These are phyloP conservation scores for Malacoraja senta DNA, from an alignment of 2,797 vertebrate genomes.

Conservation along the genomic window DNA sequence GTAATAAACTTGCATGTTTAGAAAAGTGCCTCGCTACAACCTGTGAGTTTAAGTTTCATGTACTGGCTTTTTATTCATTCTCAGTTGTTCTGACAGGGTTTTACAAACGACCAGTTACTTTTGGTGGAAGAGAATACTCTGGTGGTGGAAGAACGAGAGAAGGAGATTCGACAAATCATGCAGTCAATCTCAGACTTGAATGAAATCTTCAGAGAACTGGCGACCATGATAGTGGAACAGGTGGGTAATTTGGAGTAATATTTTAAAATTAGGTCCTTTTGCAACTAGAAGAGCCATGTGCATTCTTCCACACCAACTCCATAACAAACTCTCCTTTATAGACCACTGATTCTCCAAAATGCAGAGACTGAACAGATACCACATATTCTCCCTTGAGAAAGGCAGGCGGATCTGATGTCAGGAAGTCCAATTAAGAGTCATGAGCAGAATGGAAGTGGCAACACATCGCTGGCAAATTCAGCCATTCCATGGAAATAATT, in stretches of 20 bases:
- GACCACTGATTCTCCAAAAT: neutral
- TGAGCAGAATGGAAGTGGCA: neutral
- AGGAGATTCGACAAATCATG: conserved; percentile 84
- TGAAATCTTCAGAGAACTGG: conserved; percentile 88
- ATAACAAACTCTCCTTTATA: neutral
- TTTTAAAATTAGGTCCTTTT: neutral
- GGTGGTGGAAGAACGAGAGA: conserved; percentile 84
- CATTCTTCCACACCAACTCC: neutral
- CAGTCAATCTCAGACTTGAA: conserved; percentile 96
- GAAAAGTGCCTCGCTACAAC: too few species aligned
- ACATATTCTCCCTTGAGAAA: neutral
- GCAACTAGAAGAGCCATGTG: neutral
- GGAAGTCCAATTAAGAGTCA: neutral
- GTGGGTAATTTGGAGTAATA: conserved; percentile 46
- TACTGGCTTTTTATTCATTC: neutral
- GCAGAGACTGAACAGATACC: neutral
- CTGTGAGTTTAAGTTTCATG: neutral
- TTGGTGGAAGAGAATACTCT: conserved; percentile 82
- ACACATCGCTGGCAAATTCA: neutral
- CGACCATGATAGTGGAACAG: conserved; percentile 76
- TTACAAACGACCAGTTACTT: conserved; percentile 85
- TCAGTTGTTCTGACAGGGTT: conserved; percentile 63
- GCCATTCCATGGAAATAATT: neutral
- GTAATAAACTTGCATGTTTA: too few species aligned
- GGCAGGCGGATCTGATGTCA: neutral